Conservation (phyloP, 2,797 vertebrate species). For the Poeciliopsis infans region DNA sequence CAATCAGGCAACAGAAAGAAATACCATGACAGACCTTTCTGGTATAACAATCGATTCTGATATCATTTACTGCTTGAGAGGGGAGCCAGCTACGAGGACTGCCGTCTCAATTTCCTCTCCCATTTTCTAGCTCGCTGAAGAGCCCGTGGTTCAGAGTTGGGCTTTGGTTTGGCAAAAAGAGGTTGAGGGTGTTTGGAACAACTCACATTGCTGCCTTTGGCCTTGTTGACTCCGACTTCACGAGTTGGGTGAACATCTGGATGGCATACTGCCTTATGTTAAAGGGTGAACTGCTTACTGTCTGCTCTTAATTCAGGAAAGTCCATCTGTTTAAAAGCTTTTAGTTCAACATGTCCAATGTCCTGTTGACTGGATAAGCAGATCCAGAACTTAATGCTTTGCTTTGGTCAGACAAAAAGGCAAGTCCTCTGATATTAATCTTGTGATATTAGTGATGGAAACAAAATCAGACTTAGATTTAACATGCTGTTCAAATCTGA, state of each 20-base stretch:
- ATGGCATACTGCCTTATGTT: background rate
- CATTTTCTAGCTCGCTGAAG: constrained; percentile 40
- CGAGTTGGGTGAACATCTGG: constrained; percentile 5
- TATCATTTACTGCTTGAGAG: constrained; percentile 13
- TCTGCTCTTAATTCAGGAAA: background rate
- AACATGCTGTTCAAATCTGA: constrained; percentile 6
- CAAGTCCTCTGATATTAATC: constrained; percentile 13
- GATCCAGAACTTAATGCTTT: constrained; percentile 5
- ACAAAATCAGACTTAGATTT: constrained; percentile 7
- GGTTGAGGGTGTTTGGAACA: background rate
- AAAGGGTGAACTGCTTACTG: constrained; percentile 15
- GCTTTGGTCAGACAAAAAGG: constrained; percentile 18
- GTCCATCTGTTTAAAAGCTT: constrained; percentile 29
- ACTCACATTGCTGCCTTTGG: background rate
- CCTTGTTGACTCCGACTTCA: constrained; percentile 15
- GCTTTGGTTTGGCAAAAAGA: constrained; percentile 17
- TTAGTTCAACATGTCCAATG: constrained; percentile 4
- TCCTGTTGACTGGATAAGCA: constrained; percentile 14
- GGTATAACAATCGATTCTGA: constrained; percentile 13
- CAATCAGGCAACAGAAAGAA: background rate
- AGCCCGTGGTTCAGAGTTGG: constrained; percentile 2
- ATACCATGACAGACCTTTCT: background rate
- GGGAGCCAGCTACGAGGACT: constrained; percentile 6
- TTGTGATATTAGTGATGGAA: background rate
- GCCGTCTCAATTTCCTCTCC: constrained; percentile 15